Conservation (phyloP, 1,140 invertebrate genomes). For the Lordiphosa clarofinis region DNA sequence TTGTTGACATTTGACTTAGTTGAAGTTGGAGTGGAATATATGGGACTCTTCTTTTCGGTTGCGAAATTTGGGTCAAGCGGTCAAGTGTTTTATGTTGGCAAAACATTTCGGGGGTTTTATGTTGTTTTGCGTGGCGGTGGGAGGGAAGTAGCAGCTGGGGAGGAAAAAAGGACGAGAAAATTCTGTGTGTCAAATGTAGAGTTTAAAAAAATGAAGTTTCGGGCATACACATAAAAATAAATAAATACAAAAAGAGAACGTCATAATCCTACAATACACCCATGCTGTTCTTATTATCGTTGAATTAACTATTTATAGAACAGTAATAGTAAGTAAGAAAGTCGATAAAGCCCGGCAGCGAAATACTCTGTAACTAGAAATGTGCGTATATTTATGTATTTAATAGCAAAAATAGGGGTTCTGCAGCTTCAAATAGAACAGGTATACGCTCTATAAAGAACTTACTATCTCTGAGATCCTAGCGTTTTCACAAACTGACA, state of each 20-base stretch:
- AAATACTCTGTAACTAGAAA: too few relatives aligned
- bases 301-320: too few relatives aligned
- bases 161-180: conserved; percentile 10
- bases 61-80: conserved; percentile 68
- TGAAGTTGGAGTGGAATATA: conserved; percentile 23
- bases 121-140: conserved; percentile 31
- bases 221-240: neutral
- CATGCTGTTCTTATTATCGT: too few relatives aligned
- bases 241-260: too few relatives aligned
- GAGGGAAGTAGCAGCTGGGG: too few relatives aligned
- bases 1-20: conserved; percentile 58
- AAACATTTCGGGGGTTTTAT: conserved; percentile 47
- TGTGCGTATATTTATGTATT: too few relatives aligned
- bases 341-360: neutral
- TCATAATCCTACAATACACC: too few relatives aligned
- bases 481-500: too few relatives aligned
- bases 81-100: conserved; percentile 59
- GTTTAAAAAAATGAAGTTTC: neutral
- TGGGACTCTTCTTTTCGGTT: conserved; percentile 24
- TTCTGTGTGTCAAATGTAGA: conserved; percentile 4
- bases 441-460: too few relatives aligned
- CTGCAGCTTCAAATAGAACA: too few relatives aligned
- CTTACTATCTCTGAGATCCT: too few relatives aligned
- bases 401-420: too few relatives aligned
- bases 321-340: neutral